Evolutionary conservation across 2,797 vertebrate genomes (phyloP), one percentile per base, ranked within the genome.

Genomic region (Myoxocephalus aenaeus): DNA sequence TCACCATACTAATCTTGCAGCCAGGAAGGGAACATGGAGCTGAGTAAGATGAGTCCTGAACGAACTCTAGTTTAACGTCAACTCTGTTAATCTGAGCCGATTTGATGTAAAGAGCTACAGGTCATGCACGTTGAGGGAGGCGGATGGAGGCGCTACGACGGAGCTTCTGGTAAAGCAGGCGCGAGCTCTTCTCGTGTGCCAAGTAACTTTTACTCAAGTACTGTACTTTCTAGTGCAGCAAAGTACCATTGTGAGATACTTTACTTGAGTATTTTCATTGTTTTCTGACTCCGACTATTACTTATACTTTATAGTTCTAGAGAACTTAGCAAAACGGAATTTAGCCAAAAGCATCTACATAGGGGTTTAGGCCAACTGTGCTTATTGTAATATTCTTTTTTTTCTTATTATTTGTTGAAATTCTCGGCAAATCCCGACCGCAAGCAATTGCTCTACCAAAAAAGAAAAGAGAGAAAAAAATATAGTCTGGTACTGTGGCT

Each of bases 1-100:
- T 72, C 70, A 82, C 81, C 75, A 44, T 65, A 69, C 69, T 22
- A 18, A 62, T 66, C 44, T 40, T 75, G 74, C 67, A 50, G 42
- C 46, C 54, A 53, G 71, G 63, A 73, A 68, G 48, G 79, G 34
- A 59, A 79, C 15, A 71, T 9, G 17, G 42, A 22, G 38, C 57
- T 17, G 22, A 53, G 67, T 65, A 79, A 77, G 67, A 78, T 0
- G 29, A 85, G 42, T 63, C 40, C 78, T 42, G 22, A 74, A 70
- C 56, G 69, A 54, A 46, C 51, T 65, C 5, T 22, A 61, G 61
- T 59, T 78, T 46, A 75, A 73, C 73, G 64, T 64, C 40, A 15
- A 42, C 40, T 15, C 40, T 15, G 40, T 15, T 42, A 42, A 42
- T 72, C 50, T 70, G 32, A 76, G 74, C 42, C 63, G 70, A 54